These are phyloP conservation scores for Cancer borealis DNA, from an alignment of 2,888 invertebrate genomes.

Conservation along the genomic window DNA sequence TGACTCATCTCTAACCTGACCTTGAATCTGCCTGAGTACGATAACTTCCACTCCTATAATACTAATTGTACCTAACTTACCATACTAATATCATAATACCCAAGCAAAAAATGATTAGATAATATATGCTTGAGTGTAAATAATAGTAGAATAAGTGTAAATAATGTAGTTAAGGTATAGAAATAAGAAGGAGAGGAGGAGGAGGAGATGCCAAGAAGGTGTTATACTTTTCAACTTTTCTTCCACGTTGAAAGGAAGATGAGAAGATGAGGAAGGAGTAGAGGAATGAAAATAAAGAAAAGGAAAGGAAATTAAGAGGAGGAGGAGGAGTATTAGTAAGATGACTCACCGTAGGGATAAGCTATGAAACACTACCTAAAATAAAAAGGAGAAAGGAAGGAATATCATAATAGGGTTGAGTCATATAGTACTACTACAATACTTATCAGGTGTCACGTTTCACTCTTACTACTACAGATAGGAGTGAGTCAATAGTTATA, in stretches of 20 bases:
- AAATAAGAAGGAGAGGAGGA: neutral
- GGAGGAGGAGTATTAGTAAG: neutral
- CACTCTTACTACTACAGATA: too few species aligned
- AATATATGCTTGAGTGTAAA: neutral
- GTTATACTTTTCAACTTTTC: neutral
- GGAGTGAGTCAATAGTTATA: conserved; percentile 25
- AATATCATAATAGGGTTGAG: too few species aligned
- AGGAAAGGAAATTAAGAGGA: neutral
- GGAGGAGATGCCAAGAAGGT: neutral
- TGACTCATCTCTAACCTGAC: neutral
- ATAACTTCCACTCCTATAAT: neutral
- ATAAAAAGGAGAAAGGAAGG: neutral
- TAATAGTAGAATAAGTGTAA: neutral
- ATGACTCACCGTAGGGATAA: neutral
- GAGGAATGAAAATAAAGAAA: neutral
- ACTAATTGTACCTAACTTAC: neutral
- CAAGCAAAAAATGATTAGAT: neutral
- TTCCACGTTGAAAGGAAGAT: neutral
- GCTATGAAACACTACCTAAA: neutral
- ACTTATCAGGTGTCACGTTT: neutral
- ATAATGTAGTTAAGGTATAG: neutral
- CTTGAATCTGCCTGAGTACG: conserved; percentile 4
- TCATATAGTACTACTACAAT: too few species aligned
- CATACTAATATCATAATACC: neutral
- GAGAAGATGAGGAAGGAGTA: neutral